Evolutionary conservation across 2,888 invertebrate species (phyloP).

Genomic region (Scaptomyza caliginosa): DNA sequence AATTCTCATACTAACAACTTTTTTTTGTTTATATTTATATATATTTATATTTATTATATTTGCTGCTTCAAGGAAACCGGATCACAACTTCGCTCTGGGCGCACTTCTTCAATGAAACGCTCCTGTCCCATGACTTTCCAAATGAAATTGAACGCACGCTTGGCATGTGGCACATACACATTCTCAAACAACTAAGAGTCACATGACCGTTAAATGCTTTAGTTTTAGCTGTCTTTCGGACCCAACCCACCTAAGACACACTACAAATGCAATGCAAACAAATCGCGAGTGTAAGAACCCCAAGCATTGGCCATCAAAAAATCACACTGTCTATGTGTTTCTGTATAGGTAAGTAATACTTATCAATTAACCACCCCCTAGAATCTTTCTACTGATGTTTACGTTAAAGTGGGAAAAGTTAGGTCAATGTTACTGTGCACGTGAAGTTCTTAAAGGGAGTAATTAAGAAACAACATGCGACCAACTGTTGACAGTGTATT

Average conservation of each 20-base stretch:
- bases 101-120: constrained; percentile 7
- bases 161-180: constrained; percentile 11
- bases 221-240: constrained; percentile 36
- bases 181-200: constrained; percentile 29
- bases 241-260: constrained; percentile 13
- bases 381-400: constrained; percentile 24
- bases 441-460: constrained; percentile 27
- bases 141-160: constrained; percentile 46
- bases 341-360: constrained; percentile 48
- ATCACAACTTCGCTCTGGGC: neutral
- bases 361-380: constrained; percentile 46
- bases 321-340: constrained; percentile 26
- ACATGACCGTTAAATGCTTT: constrained; percentile 59
- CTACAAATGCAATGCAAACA: constrained; percentile 70
- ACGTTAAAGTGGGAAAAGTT: constrained; percentile 43
- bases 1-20: no score
- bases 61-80: neutral
- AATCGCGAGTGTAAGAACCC: constrained; percentile 42
- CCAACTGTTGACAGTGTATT: constrained; percentile 40
- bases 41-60: no score
- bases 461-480: constrained; percentile 24
- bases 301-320: constrained; percentile 59
- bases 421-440: constrained; percentile 60
- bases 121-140: constrained; percentile 57
- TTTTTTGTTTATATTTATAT: no score